phyloP scores from a whole-genome alignment of 2,113 vertebrate genomes.

The Sminthopsis crassicaudata region DNA sequence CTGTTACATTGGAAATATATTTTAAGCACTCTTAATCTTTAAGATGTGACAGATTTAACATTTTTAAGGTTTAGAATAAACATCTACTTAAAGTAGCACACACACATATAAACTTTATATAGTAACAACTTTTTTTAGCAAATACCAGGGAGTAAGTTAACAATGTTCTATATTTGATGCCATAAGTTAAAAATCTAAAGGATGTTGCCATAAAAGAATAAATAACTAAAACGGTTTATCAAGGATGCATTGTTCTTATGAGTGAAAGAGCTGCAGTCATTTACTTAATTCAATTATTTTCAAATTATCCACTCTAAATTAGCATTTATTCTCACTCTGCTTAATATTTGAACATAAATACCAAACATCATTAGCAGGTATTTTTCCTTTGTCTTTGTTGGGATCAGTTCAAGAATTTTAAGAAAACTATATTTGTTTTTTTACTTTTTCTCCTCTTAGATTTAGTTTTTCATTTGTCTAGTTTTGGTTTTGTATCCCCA shows the following conservation, averaged over 20 bases:
- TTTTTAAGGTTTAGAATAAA: constrained; percentile 59
- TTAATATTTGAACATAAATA: constrained; percentile 3
- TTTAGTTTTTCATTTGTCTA: background rate
- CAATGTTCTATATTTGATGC: constrained; percentile 49
- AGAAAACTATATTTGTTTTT: background rate
- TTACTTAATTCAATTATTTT: background rate
- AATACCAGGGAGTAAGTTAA: constrained; percentile 64
- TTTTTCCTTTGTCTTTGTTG: background rate
- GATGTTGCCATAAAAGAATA: constrained; percentile 51
- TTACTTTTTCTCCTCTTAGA: background rate
- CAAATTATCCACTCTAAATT: background rate
- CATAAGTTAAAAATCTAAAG: constrained; percentile 51
- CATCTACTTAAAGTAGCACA: constrained; percentile 33
- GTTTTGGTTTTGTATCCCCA: background rate
- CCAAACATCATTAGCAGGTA: background rate
- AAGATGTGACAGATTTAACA: background rate
- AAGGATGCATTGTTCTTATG: background rate
- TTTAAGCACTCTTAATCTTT: constrained; percentile 24
- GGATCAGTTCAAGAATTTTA: constrained; percentile 30
- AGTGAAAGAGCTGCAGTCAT: background rate
- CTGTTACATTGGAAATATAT: background rate
- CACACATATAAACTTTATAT: background rate
- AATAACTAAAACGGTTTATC: constrained; percentile 61
- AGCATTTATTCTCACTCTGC: background rate
- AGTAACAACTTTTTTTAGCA: constrained; percentile 46